These are phyloP conservation scores for Microtus pennsylvanicus DNA, from an alignment of 2,113 vertebrate genomes.

Conservation along the genomic window DNA sequence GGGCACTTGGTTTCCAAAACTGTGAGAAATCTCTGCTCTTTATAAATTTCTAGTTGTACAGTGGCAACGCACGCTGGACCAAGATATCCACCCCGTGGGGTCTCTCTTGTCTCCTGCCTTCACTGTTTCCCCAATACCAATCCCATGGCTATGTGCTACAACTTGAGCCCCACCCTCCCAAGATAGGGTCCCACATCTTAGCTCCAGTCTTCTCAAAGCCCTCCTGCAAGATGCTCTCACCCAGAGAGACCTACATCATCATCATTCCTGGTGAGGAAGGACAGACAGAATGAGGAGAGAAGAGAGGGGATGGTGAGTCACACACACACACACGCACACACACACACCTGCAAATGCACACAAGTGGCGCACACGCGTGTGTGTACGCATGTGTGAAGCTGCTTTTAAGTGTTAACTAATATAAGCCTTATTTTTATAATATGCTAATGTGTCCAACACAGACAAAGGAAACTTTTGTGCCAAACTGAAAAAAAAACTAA, in stretches of 20 bases:
- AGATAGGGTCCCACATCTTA: background rate
- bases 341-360: too few relatives aligned
- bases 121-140: background rate
- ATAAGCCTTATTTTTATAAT: background rate
- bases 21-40: background rate
- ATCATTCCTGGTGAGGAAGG: background rate
- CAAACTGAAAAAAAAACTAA: background rate
- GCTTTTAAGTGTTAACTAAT: background rate
- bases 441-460: background rate
- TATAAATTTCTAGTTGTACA: background rate
- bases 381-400: accelerated
- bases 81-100: background rate
- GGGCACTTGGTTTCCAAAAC: background rate
- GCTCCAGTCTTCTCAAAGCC: background rate
- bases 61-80: background rate
- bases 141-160: background rate
- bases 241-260: background rate
- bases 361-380: too few relatives aligned
- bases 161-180: background rate
- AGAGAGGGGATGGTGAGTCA: background rate
- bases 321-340: too few relatives aligned
- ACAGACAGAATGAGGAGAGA: background rate
- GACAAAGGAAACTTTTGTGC: constrained; percentile 14
- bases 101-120: background rate
- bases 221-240: background rate